A percentile compares a stretch with the other conserved stretches of the same genome.
Evolutionary conservation across 1,140 invertebrate genomes (phyloP).

Genomic region (Aphis gossypii): DNA sequence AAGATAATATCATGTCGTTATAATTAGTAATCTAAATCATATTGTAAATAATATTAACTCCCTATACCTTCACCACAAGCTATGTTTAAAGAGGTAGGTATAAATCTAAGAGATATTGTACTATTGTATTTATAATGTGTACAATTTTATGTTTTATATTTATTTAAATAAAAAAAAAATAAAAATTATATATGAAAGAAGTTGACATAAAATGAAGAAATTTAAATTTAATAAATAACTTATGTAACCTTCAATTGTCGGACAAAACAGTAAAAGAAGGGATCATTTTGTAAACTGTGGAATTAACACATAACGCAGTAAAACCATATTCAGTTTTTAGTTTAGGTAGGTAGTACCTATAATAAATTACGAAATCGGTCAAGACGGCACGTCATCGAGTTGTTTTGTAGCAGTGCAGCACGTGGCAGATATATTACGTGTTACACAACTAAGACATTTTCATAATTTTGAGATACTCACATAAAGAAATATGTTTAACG

Average conservation of each 20-base stretch:
- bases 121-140: too few relatives aligned
- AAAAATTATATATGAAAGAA: background rate
- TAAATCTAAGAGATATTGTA: too few relatives aligned
- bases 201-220: background rate
- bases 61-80: too few relatives aligned
- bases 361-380: conserved; percentile 17
- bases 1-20: too few relatives aligned
- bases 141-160: too few relatives aligned
- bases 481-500: background rate
- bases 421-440: background rate
- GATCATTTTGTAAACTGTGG: background rate
- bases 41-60: too few relatives aligned
- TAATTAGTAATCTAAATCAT: too few relatives aligned
- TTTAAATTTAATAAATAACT: background rate
- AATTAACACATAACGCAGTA: background rate
- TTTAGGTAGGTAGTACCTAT: background rate
- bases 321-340: background rate
- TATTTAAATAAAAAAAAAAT: too few relatives aligned
- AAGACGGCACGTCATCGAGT: background rate
- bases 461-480: background rate
- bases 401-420: background rate
- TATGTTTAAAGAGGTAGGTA: too few relatives aligned
- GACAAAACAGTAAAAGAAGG: background rate
- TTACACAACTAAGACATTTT: background rate
- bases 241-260: background rate